Conservation (phyloP, 2,113 vertebrate species). For the Pseudorasbora parva region DNA sequence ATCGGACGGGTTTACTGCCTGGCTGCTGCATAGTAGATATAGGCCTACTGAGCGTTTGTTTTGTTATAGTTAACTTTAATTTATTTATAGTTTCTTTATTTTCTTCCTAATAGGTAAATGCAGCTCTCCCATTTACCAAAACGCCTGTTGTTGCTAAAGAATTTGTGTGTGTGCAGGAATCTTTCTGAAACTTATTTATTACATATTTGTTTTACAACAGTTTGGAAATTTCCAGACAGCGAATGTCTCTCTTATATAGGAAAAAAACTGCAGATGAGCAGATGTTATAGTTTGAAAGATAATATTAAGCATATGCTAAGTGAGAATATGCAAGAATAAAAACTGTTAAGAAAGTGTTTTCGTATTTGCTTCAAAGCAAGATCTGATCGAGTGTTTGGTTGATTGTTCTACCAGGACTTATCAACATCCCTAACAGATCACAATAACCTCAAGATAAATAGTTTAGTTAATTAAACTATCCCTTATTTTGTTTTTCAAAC, state of each 20-base stretch:
- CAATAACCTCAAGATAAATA: background rate
- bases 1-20: background rate
- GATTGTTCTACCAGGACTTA: background rate
- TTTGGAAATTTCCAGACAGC: no score
- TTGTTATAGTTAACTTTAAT: no score
- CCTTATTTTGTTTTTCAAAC: background rate
- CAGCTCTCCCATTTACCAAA: background rate
- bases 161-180: background rate
- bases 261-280: background rate
- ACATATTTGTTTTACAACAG: background rate
- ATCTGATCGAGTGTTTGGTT: constrained; percentile 3
- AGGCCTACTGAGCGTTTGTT: no score
- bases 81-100: background rate
- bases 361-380: background rate
- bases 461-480: background rate
- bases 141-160: background rate
- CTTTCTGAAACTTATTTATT: background rate
- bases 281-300: background rate
- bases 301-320: background rate
- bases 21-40: background rate
- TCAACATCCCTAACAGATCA: background rate
- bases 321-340: background rate
- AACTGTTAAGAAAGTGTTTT: background rate
- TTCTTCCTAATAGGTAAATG: background rate
- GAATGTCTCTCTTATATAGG: no score